Base-by-base conservation (phyloP, 2,888 invertebrate genomes). In the Drosophila macrothrix region DNA sequence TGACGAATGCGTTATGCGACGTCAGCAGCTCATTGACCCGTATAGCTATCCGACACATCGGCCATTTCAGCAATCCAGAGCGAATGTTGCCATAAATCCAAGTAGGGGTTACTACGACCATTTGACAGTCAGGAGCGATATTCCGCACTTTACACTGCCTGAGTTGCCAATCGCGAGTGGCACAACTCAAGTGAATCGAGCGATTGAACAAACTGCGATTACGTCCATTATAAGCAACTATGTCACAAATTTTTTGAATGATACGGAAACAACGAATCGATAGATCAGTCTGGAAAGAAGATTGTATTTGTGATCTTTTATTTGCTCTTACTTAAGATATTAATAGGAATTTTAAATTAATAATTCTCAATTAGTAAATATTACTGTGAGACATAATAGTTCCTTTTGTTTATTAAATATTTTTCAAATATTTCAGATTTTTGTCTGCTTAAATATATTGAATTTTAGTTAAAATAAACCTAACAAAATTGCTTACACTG, bases 221-320 rank as follows among this genome's bases (percentile, higher is more conserved):
- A 67, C 77, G 9, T 80, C 81, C n/a, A 54, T 80, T 2, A 54
- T 76, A 53, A 56, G 37, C 59, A 83, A 71, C 35, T 80, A 80
- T 64, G 76, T 66, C 6, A 49, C 65, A 10, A 71, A 75, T 16
- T 80, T 67, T 46, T 52, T 80, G 1, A 61, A 55, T 22, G 64
- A 83, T 28, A 65, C 50, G 55, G 59, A 63, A 28, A 16, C 65
- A 3, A 31, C 28, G 0, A 25, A 59, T 33, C 2, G 22, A 33
- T 54, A 28, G 25, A 37, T 37, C 37, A 37, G n/a, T 37, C 16
- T 46, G 16, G 9, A 28, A 19, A 4, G 35, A 37, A n/a, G 10
- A 12, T 14, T 4, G 5, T 7, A 33, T 55, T 33, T 60, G 37
- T 71, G 67, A 54, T 53, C 14, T 22, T 19, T 9, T 22, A 41